Percentiles rank a stretch among this genome's conserved stretches.
These are phyloP conservation scores for Alligator sinensis DNA, from an alignment of 2,113 vertebrate species.

Conservation along the genomic window DNA sequence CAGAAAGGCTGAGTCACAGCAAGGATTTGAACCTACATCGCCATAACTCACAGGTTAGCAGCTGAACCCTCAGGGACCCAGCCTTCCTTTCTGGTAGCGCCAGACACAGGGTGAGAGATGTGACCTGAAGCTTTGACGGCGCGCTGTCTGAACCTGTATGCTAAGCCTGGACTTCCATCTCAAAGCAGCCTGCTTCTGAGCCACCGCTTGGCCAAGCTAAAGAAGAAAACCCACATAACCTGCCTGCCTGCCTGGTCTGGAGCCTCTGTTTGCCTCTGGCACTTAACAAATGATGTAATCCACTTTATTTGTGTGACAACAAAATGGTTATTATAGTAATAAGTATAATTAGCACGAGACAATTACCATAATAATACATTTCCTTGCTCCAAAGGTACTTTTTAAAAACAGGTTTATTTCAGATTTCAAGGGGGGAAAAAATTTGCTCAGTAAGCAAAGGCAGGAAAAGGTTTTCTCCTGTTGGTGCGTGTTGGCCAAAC, in stretches of 20 bases:
- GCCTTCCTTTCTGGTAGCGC: neutral
- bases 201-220: neutral
- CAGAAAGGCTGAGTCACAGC: neutral
- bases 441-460: neutral
- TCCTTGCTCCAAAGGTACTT: slow-evolving; percentile 73
- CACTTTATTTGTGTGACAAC: slow-evolving; percentile 82
- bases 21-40: neutral
- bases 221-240: slow-evolving; percentile 26
- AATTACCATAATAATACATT: slow-evolving; percentile 84
- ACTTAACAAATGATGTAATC: slow-evolving; percentile 70
- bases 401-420: slow-evolving; percentile 76
- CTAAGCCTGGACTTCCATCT: neutral
- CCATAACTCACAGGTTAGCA: no score
- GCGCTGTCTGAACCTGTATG: no score
- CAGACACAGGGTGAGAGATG: neutral
- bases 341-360: slow-evolving; percentile 82
- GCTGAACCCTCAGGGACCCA: neutral
- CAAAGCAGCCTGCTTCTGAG: neutral
- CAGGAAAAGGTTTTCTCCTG: slow-evolving; percentile 9
- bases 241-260: neutral
- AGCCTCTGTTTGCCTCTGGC: slow-evolving; percentile 66
- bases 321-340: slow-evolving; percentile 83
- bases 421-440: slow-evolving; percentile 59
- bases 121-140: no score
- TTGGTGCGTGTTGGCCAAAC: neutral